These are phyloP conservation scores for Agraylea sexmaculata DNA, from an alignment of 1,140 invertebrate species.

Conservation along the genomic window DNA sequence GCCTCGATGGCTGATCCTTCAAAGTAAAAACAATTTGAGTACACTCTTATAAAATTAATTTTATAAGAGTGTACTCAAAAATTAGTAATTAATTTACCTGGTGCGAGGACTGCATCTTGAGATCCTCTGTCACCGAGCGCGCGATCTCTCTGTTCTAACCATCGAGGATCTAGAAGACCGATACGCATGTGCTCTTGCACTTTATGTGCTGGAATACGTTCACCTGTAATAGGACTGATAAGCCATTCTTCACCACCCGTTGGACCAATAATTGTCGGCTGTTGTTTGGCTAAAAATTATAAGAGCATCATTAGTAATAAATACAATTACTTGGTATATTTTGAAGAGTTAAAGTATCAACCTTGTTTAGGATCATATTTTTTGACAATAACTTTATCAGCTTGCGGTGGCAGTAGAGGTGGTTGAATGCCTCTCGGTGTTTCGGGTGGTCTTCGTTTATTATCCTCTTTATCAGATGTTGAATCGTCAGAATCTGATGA, in stretches of 20 bases:
- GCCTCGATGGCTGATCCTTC: constrained; percentile 82
- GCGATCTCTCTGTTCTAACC: constrained; percentile 89
- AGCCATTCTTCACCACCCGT: constrained; percentile 75
- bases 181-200: constrained; percentile 97
- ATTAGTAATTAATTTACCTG: constrained; percentile 21
- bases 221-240: constrained; percentile 96
- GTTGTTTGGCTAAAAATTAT: constrained; percentile 29
- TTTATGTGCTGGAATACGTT: constrained; percentile 92
- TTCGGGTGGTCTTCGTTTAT: constrained; percentile 35
- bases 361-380: constrained; percentile 93
- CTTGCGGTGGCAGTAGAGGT: constrained; percentile 70
- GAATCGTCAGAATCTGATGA: constrained; percentile 62
- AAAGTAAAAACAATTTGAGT: constrained; percentile 3
- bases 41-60: background rate
- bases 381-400: constrained; percentile 91
- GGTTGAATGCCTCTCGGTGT: constrained; percentile 41
- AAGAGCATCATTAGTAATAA: background rate
- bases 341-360: constrained; percentile 24
- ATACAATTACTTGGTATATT: constrained; percentile 15
- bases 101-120: constrained; percentile 36
- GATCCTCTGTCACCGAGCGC: constrained; percentile 36
- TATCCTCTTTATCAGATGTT: constrained; percentile 35
- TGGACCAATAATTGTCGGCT: constrained; percentile 45
- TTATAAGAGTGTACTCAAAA: background rate
- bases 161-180: constrained; percentile 91